These are phyloP conservation scores for Teleopsis dalmanni DNA, from an alignment of 1,140 invertebrate genomes.

Conservation along the genomic window DNA sequence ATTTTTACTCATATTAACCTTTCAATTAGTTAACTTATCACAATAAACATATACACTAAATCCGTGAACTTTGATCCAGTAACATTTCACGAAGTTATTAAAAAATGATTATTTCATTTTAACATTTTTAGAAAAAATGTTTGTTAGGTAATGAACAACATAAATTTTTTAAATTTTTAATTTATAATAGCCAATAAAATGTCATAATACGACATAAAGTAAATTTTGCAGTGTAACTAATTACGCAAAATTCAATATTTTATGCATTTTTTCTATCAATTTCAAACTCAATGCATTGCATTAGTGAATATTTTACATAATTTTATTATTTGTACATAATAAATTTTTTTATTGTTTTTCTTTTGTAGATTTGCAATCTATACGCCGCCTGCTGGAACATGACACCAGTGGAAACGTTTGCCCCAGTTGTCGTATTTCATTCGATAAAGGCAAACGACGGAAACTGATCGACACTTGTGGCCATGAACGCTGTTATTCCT, in stretches of 20 bases:
- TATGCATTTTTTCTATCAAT: background rate
- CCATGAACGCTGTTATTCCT: constrained; percentile 88
- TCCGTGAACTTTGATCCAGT: too few relatives aligned
- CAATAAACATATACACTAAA: too few relatives aligned
- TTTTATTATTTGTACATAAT: background rate
- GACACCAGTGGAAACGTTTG: constrained; percentile 56
- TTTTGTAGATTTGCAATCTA: constrained; percentile 64
- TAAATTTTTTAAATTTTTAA: too few relatives aligned
- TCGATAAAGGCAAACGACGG: constrained; percentile 90
- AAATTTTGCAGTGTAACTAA: too few relatives aligned
- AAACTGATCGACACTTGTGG: constrained; percentile 89
- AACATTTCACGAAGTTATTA: too few relatives aligned
- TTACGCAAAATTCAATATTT: background rate
- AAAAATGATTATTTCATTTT: too few relatives aligned
- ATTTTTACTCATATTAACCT: too few relatives aligned
- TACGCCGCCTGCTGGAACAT: constrained; percentile 44
- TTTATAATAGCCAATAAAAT: too few relatives aligned
- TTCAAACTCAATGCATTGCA: background rate
- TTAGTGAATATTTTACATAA: background rate
- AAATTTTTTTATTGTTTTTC: constrained; percentile 33
- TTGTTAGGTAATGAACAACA: too few relatives aligned
- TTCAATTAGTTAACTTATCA: too few relatives aligned
- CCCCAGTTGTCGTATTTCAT: constrained; percentile 82
- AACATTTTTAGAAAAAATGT: too few relatives aligned
- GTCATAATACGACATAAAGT: too few relatives aligned